Conservation (phyloP, 2,113 vertebrate genomes). For the Pomatorhinus ruficollis region DNA sequence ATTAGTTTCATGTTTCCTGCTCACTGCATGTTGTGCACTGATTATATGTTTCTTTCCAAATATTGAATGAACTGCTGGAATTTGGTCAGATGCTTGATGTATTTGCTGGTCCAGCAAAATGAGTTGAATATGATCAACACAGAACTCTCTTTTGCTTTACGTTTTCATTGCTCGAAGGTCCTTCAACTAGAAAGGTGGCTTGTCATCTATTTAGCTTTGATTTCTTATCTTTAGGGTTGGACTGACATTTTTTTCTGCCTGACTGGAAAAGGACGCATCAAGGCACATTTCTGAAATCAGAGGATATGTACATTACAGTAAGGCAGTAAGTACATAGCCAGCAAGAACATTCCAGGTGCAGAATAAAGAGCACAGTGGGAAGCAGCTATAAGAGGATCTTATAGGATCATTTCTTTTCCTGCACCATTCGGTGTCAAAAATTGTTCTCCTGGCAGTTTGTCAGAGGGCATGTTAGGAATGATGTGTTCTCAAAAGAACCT, state of each 20-base stretch:
- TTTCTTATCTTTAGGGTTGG: background rate
- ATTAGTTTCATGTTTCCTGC: constrained; percentile 22
- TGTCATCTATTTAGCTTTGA: background rate
- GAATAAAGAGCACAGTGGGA: background rate
- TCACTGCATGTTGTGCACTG: background rate
- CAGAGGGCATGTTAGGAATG: background rate
- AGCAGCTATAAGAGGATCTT: background rate
- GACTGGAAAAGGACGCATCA: background rate
- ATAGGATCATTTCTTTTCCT: background rate
- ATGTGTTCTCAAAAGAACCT: background rate
- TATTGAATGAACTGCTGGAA: background rate
- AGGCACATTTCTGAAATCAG: background rate
- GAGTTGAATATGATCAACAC: background rate
- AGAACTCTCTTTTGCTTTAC: background rate
- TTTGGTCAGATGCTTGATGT: background rate
- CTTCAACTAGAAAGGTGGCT: background rate
- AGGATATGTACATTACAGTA: background rate
- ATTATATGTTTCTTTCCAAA: constrained; percentile 43
- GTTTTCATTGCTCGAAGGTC: background rate
- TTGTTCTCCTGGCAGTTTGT: background rate
- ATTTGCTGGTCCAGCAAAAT: constrained; percentile 13
- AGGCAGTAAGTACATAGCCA: background rate
- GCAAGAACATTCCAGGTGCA: background rate
- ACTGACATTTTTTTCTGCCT: constrained; percentile 6
- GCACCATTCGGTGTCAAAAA: background rate